phyloP scores from a whole-genome alignment of 2,113 vertebrate genomes.

The Anseranas semipalmata region DNA sequence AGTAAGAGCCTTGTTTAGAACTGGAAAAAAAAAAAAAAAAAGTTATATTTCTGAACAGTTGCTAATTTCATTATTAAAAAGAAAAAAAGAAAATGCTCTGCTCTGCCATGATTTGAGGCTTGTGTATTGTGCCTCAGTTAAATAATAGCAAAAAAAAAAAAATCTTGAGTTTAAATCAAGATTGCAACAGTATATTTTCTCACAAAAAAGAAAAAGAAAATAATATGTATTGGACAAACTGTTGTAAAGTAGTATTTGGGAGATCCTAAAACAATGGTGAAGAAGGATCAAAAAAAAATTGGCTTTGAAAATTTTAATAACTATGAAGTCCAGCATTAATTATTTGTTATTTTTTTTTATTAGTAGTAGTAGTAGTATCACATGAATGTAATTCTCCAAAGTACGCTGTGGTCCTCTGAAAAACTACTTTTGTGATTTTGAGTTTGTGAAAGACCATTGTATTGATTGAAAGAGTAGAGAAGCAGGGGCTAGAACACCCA shows the following conservation, averaged over 20 bases:
- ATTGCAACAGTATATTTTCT: background rate
- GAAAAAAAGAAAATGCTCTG: background rate
- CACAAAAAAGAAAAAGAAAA: background rate
- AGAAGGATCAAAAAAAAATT: background rate
- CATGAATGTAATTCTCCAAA: background rate
- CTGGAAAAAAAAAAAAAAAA: background rate
- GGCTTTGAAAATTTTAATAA: background rate
- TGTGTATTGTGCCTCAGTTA: background rate
- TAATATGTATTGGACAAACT: rapidly evolving
- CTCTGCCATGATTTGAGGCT: background rate
- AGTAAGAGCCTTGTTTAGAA: background rate
- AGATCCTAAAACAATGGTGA: background rate
- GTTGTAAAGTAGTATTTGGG: background rate
- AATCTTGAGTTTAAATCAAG: background rate
- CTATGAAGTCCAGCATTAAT: background rate
- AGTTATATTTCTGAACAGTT: background rate
- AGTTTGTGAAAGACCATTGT: conserved; percentile 23
- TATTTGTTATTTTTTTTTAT: background rate
- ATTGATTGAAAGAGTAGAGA: background rate
- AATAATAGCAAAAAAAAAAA: background rate
- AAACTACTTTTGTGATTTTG: background rate
- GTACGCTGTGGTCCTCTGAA: background rate
- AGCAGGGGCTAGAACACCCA: background rate
- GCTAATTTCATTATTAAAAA: background rate
- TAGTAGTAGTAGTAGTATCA: background rate